Base-by-base conservation (phyloP, 2,113 vertebrate genomes). In the Mormyrus iriodes region DNA sequence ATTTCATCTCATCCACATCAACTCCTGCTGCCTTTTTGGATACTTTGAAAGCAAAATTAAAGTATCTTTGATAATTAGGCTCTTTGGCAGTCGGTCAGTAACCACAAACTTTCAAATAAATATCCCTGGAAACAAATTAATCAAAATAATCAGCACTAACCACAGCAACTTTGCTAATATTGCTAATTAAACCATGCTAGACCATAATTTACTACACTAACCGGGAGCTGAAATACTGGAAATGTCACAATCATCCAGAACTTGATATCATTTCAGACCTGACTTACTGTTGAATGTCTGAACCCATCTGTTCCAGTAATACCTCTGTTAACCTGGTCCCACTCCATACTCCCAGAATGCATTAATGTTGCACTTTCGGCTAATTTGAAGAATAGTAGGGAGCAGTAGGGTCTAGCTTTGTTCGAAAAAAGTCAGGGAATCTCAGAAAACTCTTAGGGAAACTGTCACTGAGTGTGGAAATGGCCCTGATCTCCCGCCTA, bases 161-260 rank as follows among this genome's bases (percentile, higher is more conserved):
- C 44, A 84, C 82, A 46, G 19, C 21, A 1, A n/a, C 39, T 44
- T 44, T 46, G 82, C n/a, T 31, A 69, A 24, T 9, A 1, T 39
- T 44, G 73, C 31, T 79, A 5, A 19, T 79, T 79, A 42, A 46
- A 48, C 48, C 85, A 55, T n/a, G 51, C 49, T 3, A 4, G 44
- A n/a, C 44, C 1, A 13, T 51, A 27, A 27, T 92, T 91, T 91
- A 91, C 89, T 89, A 89, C 88, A 89, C 87, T 85, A 35, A 42
- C 76, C 88, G 48, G 17, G 51, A 31, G n/a, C 48, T 53, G 51
- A 24, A 52, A 86, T 53, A 35, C 31, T 39, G 27, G 27, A 86
- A 9, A 55, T 13, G 24, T 86, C 27, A 86, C 44, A 51, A 17
- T 49, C 44, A 51, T 85, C 31, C 6, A 79, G 15, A 42, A 19